phyloP scores from a whole-genome alignment of 2,113 vertebrate species.

The Dendrocopos noguchii region DNA sequence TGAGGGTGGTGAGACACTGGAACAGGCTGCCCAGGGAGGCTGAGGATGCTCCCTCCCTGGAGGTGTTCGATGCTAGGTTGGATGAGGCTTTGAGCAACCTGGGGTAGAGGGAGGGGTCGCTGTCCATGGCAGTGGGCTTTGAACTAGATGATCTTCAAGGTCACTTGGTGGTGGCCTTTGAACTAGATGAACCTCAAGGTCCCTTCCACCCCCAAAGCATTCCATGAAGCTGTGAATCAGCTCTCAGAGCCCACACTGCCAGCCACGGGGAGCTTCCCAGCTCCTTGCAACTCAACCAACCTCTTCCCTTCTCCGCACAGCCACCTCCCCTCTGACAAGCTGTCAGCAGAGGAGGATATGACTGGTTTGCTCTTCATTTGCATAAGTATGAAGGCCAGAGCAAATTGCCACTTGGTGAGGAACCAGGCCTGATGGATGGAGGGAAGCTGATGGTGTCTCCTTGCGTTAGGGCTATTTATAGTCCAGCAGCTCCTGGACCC shows the following conservation, averaged over 20 bases:
- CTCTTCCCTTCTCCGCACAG: not conserved
- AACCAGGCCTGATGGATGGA: not conserved
- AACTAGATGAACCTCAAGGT: no score
- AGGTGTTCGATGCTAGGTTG: no score
- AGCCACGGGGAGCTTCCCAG: not conserved
- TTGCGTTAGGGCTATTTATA: not conserved
- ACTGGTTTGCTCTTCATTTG: not conserved
- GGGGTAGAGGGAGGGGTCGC: no score
- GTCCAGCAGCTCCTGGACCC: no score
- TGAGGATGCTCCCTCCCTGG: no score
- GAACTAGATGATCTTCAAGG: no score
- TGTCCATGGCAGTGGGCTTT: no score
- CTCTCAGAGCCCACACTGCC: not conserved
- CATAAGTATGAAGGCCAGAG: not conserved
- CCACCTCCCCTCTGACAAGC: not conserved
- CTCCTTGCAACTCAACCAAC: rapidly evolving
- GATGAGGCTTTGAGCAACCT: no score
- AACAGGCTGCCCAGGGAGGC: no score
- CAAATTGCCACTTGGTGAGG: not conserved
- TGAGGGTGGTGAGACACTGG: not conserved
- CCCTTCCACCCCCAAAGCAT: no score
- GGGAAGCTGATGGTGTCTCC: not conserved
- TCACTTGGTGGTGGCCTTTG: no score
- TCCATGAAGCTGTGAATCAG: no score
- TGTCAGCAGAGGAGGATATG: not conserved